These are phyloP conservation scores for Parnassius smintheus DNA, from an alignment of 2,888 invertebrate species.

Conservation along the genomic window DNA sequence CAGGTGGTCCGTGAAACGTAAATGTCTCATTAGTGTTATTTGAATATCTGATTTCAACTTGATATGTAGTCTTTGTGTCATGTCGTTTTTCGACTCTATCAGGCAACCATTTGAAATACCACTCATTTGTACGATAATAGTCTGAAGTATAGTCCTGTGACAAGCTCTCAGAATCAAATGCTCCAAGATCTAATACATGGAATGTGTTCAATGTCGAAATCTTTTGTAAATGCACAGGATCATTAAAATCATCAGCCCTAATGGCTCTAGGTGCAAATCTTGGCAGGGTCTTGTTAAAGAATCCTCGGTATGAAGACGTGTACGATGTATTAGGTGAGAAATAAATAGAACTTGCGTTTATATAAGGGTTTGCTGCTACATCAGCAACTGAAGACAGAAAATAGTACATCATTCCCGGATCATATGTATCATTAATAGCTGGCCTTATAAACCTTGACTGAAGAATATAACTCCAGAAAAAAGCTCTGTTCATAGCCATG, in stretches of 20 bases:
- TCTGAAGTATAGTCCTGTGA: conserved; percentile 95
- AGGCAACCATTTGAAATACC: conserved; percentile 96
- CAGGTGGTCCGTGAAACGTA: conserved; percentile 96
- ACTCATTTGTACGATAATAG: conserved; percentile 95
- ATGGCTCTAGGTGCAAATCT: conserved; percentile 96
- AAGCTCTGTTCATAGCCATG: conserved; percentile 96
- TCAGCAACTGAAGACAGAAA: conserved; percentile 97
- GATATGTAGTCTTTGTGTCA: conserved; percentile 95
- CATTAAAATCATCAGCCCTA: conserved; percentile 95
- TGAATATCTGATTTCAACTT: conserved; percentile 95
- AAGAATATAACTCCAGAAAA: conserved; percentile 96
- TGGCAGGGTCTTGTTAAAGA: conserved; percentile 97
- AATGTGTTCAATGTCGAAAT: conserved; percentile 98
- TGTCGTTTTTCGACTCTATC: conserved; percentile 90
- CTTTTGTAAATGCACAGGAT: conserved; percentile 95
- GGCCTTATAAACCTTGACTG: conserved; percentile 95
- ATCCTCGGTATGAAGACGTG: conserved; percentile 95
- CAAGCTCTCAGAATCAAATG: conserved; percentile 88
- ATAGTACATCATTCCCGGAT: conserved; percentile 99
- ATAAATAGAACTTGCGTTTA: conserved; percentile 96
- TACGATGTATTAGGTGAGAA: conserved; percentile 97
- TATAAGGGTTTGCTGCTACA: conserved; percentile 94
- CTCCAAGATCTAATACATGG: conserved; percentile 91
- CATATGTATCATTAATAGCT: conserved; percentile 94
- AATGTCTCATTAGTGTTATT: conserved; percentile 98